A percentile compares a stretch with the other conserved stretches of the same genome.
Evolutionary conservation across 2,888 invertebrate genomes (phyloP).

Genomic region (Eupithecia abbreviata): DNA sequence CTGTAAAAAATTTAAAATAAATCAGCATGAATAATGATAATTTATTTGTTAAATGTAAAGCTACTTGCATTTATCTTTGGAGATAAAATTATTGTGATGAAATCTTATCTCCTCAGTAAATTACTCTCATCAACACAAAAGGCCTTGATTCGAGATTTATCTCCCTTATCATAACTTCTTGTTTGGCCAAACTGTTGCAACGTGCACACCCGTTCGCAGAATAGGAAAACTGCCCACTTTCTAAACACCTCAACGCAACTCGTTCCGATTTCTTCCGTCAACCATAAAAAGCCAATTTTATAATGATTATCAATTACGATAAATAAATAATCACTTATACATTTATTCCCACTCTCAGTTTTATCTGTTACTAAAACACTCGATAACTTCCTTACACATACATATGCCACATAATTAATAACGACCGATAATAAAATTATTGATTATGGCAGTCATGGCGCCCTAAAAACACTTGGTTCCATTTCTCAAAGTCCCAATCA

Average conservation of each 20-base stretch:
- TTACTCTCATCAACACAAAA: slow-evolving; percentile 17
- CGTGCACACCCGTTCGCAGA: slow-evolving; percentile 40
- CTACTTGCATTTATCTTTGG: background rate
- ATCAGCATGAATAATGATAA: background rate
- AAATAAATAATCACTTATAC: background rate
- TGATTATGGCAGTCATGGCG: slow-evolving; percentile 1
- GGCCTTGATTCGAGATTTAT: slow-evolving; percentile 38
- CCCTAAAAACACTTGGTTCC: background rate
- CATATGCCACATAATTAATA: background rate
- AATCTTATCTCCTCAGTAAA: slow-evolving; percentile 1
- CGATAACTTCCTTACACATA: no score
- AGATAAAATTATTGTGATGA: background rate
- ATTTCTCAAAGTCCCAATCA: slow-evolving; percentile 6
- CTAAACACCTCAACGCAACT: slow-evolving; percentile 51
- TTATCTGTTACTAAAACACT: background rate
- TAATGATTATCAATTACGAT: slow-evolving; percentile 10
- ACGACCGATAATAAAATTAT: background rate
- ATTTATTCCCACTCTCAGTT: background rate
- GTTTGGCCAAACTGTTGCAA: slow-evolving; percentile 35
- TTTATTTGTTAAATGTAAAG: background rate
- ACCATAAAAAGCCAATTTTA: slow-evolving; percentile 31
- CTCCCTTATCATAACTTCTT: slow-evolving; percentile 40
- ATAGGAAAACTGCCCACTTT: slow-evolving; percentile 54
- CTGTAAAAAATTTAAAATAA: background rate
- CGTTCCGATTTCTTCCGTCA: slow-evolving; percentile 55